Base-by-base conservation (phyloP, 2,113 vertebrate species). In the Struthio camelus region DNA sequence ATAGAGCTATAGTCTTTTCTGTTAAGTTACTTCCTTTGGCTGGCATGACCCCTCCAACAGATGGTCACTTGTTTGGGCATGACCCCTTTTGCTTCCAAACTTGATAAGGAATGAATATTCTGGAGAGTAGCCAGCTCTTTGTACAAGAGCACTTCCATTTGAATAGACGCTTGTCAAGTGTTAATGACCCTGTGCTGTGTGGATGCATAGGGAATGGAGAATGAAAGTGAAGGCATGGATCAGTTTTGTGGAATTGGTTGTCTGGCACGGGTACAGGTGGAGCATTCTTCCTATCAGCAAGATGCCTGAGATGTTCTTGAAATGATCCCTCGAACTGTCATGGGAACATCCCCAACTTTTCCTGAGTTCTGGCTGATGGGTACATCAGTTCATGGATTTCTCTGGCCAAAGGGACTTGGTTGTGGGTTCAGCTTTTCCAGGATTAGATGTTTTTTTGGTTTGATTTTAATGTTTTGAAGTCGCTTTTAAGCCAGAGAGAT, bases 361-460 rank as follows among this genome's bases (percentile, higher is more conserved):
- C 32, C 81, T 24, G 50, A 42, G n/a, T 42, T 81, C 11, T 58
- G 65, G 14, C 6, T 24, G 36, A 7, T 12, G 70, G 61, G 32
- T 40, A 11, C 80, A 16, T 27, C 28, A 20, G 14, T 25, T 51
- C 6, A 22, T 16, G 15, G 71, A 58, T 84, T 62, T 90, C 1
- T 42, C 2, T 62, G 51, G 71, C 24, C 42, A 44, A 50, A 70
- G 24, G n/a, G 34, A 38, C 48, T 22, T 28, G 73, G 61, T 24
- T 90, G 44, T 36, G 56, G 48, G n/a, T 8, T 90, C 38, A 79
- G 20, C 82, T 58, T 70, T 86, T 9, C 54, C 61, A n/a, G 58
- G 24, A 65, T 23, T 1, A 0, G 0, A 3, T 0, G 0, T 27
- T 85, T 76, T 30, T 87, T 76, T 3, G 4, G 1, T 5, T 54